Evolutionary conservation across 2,888 invertebrate genomes (phyloP), one percentile per base, ranked within the genome.

Genomic region (Subacronicta megacephala): DNA sequence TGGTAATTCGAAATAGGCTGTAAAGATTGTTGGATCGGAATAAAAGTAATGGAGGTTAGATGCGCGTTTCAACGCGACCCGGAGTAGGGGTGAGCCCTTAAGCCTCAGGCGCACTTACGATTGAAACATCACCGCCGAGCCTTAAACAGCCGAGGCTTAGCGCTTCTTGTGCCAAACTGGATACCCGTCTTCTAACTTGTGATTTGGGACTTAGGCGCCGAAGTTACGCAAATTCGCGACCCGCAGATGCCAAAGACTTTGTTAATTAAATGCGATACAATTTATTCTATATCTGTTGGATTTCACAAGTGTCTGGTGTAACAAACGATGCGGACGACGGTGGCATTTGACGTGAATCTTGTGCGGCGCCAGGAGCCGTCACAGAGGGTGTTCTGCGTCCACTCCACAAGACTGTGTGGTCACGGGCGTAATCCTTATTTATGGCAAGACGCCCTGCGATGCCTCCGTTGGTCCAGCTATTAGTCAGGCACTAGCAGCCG

Each of bases 371-470:
- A 70, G 73, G 72, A 71, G 79, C 75, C 84, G 81, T 86, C 88
- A 88, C 84, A 75, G 77, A 74, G 78, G 76, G 81, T 82, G 81
- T 80, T 78, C 80, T 79, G 81, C 80, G 88, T 89, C 84, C 88
- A 85, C 85, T 89, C 84, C 83, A 72, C 90, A 89, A 90, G 90
- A 90, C 90, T 89, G 82, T 83, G 90, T 92, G 93, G 92, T 92
- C 90, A 88, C 83, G 61, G 76, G 57, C 81, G 71, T 94, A 94
- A 94, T 94, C 94, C 94, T 94, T 93, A 94, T 94, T 94, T 94
- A 94, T 94, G 89, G 94, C 90, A 92, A 93, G 92, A 93, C 87
- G 92, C 85, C 84, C 75, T 82, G 83, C 88, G 88, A 90, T 88
- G 93, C 92, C 92, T 91, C 88, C 82, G 80, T 79, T 84, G 84